Base-by-base conservation (phyloP, 2,888 invertebrate genomes). In the Eustalomyia histrio region DNA sequence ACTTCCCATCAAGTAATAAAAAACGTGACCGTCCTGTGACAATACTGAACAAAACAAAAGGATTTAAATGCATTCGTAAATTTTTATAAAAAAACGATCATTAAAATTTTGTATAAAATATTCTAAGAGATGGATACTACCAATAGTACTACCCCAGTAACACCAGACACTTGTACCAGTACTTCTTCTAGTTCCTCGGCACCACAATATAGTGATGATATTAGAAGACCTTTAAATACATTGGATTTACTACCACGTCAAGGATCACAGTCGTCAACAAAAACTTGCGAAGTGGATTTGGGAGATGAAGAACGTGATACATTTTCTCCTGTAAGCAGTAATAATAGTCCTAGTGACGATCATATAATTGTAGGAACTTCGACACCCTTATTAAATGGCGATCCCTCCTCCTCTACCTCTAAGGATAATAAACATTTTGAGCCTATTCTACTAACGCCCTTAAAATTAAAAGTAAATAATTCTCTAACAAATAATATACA, bases 271-370 rank as follows among this genome's bases (percentile, higher is more conserved):
- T 88, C 88, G 5, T 87, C 88, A 10, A 87, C 86, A 9, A 90
- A 90, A 76, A 89, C 88, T 21, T 89, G 90, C 80, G 90, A 90
- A 82, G 85, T 88, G 29, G 89, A 90, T 84, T 84, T 88, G 74
- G 88, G 88, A 14, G 90, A 90, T 82, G 90, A 88, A 84, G 90
- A 90, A 81, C 88, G 90, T n/a, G 90, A 90, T 72, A 89, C 88
- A 3, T 90, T 89, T 81, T 91, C 91, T n/a, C 90, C 90, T 1
- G 83, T 90, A 1, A 88, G 86, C 80, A 86, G 84, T 35, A 85
- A 83, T 55, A 86, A 86, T 74, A 90, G 87, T 83, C 87, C 78
- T 12, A 61, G 47, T 14, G 74, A 83, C 63, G 63, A 83, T 52
- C 71, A 80, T 69, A 79, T 65, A 50, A 10, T 80, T 29, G 55